Evolutionary conservation across 1,140 invertebrate species (phyloP).

Genomic region (Glossosoma conforme): DNA sequence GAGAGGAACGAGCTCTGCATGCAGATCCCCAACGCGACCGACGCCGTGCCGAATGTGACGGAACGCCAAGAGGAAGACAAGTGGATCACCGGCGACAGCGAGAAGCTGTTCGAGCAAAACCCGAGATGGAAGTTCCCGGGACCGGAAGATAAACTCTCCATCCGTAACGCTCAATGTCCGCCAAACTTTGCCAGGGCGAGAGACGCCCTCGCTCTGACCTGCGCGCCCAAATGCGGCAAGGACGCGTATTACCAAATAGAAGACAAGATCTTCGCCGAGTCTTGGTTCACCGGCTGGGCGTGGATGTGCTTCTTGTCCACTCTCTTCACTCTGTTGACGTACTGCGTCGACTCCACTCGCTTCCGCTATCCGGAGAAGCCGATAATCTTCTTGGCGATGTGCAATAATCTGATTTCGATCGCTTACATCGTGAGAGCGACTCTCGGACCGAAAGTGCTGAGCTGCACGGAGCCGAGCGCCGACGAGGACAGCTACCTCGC

Average conservation of each 20-base stretch:
- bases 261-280: slow-evolving; percentile 70
- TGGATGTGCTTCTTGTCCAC: slow-evolving; percentile 82
- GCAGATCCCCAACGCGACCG: slow-evolving; percentile 42
- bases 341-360: slow-evolving; percentile 76
- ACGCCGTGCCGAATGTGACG: slow-evolving; percentile 17
- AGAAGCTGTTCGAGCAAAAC: slow-evolving; percentile 9
- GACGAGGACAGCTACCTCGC: slow-evolving; percentile 51
- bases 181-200: slow-evolving; percentile 38
- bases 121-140: slow-evolving; percentile 13
- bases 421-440: slow-evolving; percentile 66
- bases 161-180: slow-evolving; percentile 30
- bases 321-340: slow-evolving; percentile 80
- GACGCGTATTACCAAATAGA: slow-evolving; percentile 67
- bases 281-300: slow-evolving; percentile 81
- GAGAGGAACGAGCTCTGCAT: slow-evolving; percentile 53
- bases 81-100: slow-evolving; percentile 6
- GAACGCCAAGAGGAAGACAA: slow-evolving; percentile 33
- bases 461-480: slow-evolving; percentile 52
- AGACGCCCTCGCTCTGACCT: slow-evolving; percentile 41
- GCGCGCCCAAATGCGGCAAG: slow-evolving; percentile 61
- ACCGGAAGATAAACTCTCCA: slow-evolving; percentile 7
- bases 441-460: slow-evolving; percentile 56
- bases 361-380: slow-evolving; percentile 83
- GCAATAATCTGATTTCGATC: slow-evolving; percentile 72
- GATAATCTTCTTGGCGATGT: slow-evolving; percentile 81